Evolutionary conservation across 2,888 invertebrate species (phyloP), one percentile per base, ranked within the genome.

Genomic region (Lasioglossum vierecki): DNA sequence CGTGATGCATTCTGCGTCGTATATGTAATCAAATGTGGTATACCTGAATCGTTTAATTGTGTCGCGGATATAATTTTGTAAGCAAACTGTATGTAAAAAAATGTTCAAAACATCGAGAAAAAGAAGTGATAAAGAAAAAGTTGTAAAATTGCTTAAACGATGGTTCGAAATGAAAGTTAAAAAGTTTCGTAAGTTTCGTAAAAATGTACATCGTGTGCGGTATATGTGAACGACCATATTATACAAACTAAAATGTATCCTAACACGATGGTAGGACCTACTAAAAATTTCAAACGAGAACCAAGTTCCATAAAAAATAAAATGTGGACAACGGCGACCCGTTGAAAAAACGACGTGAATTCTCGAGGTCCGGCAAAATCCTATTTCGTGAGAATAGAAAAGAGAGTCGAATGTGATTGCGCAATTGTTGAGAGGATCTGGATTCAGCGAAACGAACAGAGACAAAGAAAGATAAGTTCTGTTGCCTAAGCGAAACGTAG

Each of bases 401-500:
- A 63, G 3, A 15, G 15, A 63, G 63, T 8, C 63, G 63, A 70
- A 70, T 41, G 39, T 70, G 35, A 22, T 22, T 3, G 11, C 35
- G 46, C 39, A 53, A 76, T 53, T 30, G 26, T 63, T 82, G 49
- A 60, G 11, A n/a, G 83, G 83, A 73, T 15, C 60, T 72, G 46
- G 70, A 13, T 22, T 26, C 22, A 35, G n/a, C 18, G 18, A 39
- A 30, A 35, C 26, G 44, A 72, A 60, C 22, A 68, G 26, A 22
- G 60, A 26, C 8, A 75, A 63, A 57, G 26, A n/a, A 1, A n/a
- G 22, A 68, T 35, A 39, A 30, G 30, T 49, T 46, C 18, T 22
- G 11, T 68, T 60, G 77, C 26, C 84, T 83, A 79, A 83, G 84
- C 84, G 71, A 83, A 70, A 73, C n/a, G 49, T 57, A 11, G 76